phyloP scores from a whole-genome alignment of 2,113 vertebrate species.

The Xiphias gladius region DNA sequence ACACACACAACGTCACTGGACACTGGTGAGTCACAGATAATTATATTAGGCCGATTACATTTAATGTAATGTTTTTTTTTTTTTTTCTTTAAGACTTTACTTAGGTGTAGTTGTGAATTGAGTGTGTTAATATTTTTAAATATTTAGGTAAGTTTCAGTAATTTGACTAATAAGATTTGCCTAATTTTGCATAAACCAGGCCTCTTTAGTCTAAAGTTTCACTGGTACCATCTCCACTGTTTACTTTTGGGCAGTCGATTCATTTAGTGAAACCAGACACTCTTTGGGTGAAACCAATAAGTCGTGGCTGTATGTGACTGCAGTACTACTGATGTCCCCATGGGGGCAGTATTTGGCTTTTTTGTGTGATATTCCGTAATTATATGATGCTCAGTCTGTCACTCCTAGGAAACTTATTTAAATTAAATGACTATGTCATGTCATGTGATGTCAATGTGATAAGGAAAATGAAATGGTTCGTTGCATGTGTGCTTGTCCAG shows the following conservation, averaged over 20 bases:
- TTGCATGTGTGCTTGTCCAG: not conserved
- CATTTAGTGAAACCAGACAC: not conserved
- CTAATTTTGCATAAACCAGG: not conserved
- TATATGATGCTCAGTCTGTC: not conserved
- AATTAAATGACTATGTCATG: not conserved
- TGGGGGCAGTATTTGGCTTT: conserved; percentile 72
- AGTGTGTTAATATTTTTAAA: not conserved
- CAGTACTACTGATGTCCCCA: conserved; percentile 75
- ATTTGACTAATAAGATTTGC: not conserved
- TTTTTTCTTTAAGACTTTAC: not conserved
- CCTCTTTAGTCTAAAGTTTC: not conserved
- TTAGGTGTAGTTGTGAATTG: not conserved
- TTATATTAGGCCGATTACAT: not conserved
- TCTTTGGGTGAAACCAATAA: not conserved
- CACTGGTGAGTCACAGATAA: conserved; percentile 50
- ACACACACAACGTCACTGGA: conserved; percentile 51
- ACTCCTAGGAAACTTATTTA: not conserved
- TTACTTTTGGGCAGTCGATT: not conserved
- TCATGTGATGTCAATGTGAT: not conserved
- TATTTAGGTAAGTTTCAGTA: not conserved
- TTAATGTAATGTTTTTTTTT: not conserved
- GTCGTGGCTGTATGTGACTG: conserved; percentile 2
- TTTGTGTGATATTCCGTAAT: not conserved
- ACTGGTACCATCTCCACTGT: not conserved
- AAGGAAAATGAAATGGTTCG: not conserved